Evolutionary conservation across 2,888 invertebrate genomes (phyloP).

Genomic region (Drosophila helvetica): DNA sequence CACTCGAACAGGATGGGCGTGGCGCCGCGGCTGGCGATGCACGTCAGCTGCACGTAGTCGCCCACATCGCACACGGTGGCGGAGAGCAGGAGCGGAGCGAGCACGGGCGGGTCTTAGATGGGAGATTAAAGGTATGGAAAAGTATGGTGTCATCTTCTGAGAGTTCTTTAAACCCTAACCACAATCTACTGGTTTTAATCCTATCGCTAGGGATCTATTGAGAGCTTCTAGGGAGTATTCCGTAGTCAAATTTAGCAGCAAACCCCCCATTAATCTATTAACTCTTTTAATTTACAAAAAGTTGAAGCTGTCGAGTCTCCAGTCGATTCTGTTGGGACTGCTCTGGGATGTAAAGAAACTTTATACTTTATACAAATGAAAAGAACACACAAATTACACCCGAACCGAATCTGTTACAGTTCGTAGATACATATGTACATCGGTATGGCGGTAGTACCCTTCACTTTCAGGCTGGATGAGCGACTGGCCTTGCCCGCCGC

Average conservation of each 20-base stretch:
- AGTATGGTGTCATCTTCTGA: no score
- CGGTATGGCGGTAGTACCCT: conserved; percentile 84
- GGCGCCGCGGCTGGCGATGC: conserved; percentile 91
- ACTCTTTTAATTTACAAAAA: no score
- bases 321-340: neutral
- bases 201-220: neutral
- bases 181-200: neutral
- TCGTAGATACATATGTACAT: conserved; percentile 2
- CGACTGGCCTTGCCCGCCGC: conserved; percentile 85
- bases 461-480: conserved; percentile 85
- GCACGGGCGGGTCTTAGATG: conserved; percentile 76
- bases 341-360: neutral
- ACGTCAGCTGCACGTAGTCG: conserved; percentile 92
- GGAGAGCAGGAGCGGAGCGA: conserved; percentile 81
- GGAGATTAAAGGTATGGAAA: neutral
- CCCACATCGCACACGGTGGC: conserved; percentile 84
- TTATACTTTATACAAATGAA: conserved; percentile 10
- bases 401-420: conserved; percentile 4
- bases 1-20: conserved; percentile 88
- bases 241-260: neutral
- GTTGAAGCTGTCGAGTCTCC: neutral
- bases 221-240: neutral
- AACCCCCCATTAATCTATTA: neutral
- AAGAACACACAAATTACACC: conserved; percentile 7
- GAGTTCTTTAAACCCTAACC: no score